These are phyloP conservation scores for Drosophila melanocephala DNA, from an alignment of 2,888 invertebrate genomes.

Conservation along the genomic window DNA sequence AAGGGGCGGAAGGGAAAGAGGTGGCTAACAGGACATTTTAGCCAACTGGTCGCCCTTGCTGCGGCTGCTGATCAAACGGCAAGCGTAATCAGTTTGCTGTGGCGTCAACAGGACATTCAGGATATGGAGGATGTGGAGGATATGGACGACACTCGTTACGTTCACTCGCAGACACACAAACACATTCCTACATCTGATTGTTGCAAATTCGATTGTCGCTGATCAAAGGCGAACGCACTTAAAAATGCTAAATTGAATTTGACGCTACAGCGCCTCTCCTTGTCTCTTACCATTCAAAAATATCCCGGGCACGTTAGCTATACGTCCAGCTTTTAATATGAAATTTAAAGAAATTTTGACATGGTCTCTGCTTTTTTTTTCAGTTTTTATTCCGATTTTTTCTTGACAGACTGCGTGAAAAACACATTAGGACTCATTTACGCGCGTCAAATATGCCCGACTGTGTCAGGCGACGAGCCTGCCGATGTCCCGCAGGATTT, in stretches of 20 bases:
- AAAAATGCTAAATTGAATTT: constrained; percentile 85
- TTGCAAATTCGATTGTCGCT: constrained; percentile 84
- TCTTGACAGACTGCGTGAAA: constrained; percentile 55
- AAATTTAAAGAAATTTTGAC: constrained; percentile 51
- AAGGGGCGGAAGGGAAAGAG: constrained; percentile 9
- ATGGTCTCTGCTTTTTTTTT: constrained; percentile 19
- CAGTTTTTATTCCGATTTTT: constrained; percentile 10
- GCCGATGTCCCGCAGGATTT: constrained; percentile 74
- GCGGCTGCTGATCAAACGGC: constrained; percentile 71
- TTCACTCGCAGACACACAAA: constrained; percentile 23
- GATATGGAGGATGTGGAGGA: background rate
- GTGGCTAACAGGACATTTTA: constrained; percentile 30
- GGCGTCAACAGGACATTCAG: constrained; percentile 24
- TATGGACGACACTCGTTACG: constrained; percentile 56
- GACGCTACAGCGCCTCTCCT: constrained; percentile 74
- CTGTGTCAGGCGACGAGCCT: constrained; percentile 20
- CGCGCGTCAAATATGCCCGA: constrained; percentile 68
- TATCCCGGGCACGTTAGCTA: constrained; percentile 34
- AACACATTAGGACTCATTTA: constrained; percentile 80
- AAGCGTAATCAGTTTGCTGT: constrained; percentile 71
- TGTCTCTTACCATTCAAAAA: background rate
- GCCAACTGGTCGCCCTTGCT: constrained; percentile 42
- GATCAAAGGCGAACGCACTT: constrained; percentile 85
- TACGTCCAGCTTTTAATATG: constrained; percentile 56
- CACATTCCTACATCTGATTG: constrained; percentile 76